Percentiles rank a stretch among this genome's conserved stretches.
These are phyloP conservation scores for Rhabdophis nuchalis DNA, from an alignment of 2,797 vertebrate genomes.

Conservation along the genomic window DNA sequence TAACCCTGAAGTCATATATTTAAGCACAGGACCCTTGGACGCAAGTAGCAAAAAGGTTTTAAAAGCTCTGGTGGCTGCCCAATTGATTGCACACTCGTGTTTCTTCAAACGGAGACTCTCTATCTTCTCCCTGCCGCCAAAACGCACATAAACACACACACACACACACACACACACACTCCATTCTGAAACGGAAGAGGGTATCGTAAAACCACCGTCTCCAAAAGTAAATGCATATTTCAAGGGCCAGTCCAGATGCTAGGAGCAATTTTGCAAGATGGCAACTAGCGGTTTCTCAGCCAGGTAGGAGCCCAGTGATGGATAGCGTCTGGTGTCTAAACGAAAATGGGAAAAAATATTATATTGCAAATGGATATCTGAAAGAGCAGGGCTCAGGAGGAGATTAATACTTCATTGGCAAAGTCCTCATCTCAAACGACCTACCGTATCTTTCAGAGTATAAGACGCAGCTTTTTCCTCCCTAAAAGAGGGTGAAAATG, in stretches of 20 bases:
- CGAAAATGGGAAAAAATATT: neutral
- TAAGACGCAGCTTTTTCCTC: too few species aligned
- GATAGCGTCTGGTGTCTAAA: neutral
- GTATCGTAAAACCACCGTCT: neutral
- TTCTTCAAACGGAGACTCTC: constrained; percentile 8
- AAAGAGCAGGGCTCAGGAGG: too few species aligned
- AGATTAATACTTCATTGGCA: neutral
- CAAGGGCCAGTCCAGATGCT: neutral
- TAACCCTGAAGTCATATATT: constrained; percentile 34
- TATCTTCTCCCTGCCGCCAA: neutral
- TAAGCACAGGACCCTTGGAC: constrained; percentile 38
- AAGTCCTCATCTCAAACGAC: too few species aligned
- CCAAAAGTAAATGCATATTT: neutral
- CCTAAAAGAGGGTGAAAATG: too few species aligned
- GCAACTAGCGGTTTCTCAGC: neutral
- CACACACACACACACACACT: neutral
- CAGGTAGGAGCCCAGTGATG: neutral
- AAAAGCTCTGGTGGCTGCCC: constrained; percentile 6
- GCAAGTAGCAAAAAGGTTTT: constrained; percentile 23
- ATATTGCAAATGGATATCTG: neutral
- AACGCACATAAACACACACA: neutral
- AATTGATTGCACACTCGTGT: neutral
- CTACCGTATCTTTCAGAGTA: too few species aligned
- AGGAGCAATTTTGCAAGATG: neutral
- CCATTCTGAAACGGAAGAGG: neutral